Percentiles rank a stretch among this genome's conserved stretches.
These are phyloP conservation scores for Rhagonycha fulva DNA, from an alignment of 2,888 invertebrate genomes.

Conservation along the genomic window DNA sequence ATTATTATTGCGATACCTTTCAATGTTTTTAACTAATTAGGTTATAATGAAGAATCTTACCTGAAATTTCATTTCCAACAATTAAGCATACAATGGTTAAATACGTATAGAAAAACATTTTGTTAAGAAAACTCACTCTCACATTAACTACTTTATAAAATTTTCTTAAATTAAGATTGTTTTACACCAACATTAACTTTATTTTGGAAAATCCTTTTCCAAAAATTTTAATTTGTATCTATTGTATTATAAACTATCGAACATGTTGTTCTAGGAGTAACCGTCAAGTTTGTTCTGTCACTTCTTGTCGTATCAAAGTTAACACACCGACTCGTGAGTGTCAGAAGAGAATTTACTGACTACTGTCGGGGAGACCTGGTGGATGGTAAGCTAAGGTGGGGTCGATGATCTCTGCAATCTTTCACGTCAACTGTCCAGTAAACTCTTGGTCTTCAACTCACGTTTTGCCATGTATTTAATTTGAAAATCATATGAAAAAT, in stretches of 20 bases:
- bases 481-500: slow-evolving; percentile 17
- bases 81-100: background rate
- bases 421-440: slow-evolving; percentile 40
- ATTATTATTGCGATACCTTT: no score
- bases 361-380: slow-evolving; percentile 29
- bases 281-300: slow-evolving; percentile 7
- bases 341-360: slow-evolving; percentile 28
- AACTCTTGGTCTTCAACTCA: slow-evolving; percentile 30
- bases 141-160: background rate
- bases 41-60: background rate
- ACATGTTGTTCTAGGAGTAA: background rate
- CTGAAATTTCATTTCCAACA: background rate
- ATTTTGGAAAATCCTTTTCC: background rate
- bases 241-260: background rate
- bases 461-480: slow-evolving; percentile 18
- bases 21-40: no score
- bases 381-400: slow-evolving; percentile 37
- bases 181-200: background rate
- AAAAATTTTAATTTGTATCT: background rate
- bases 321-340: slow-evolving; percentile 25
- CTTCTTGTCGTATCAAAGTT: slow-evolving; percentile 21
- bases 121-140: background rate
- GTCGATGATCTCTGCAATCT: slow-evolving; percentile 40
- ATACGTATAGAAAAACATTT: background rate
- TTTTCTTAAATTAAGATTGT: background rate